These are phyloP conservation scores for Heliangelus exortis DNA, from an alignment of 2,797 vertebrate genomes.

Conservation along the genomic window DNA sequence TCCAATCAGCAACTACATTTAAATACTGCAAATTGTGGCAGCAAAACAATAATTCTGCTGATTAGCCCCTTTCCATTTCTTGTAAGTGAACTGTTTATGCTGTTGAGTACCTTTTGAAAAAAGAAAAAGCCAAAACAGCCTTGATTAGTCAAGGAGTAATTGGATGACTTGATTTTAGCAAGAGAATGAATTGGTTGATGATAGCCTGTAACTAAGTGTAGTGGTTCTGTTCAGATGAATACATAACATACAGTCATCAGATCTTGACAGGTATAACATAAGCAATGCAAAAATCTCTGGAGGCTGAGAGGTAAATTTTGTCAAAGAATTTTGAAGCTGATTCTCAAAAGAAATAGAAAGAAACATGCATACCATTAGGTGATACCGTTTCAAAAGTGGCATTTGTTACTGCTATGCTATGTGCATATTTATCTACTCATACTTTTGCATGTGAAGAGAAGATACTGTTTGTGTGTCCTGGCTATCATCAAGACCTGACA, in stretches of 20 bases:
- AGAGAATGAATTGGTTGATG: constrained; percentile 95
- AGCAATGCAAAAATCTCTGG: constrained; percentile 76
- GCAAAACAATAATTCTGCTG: constrained; percentile 99
- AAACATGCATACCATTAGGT: constrained; percentile 51
- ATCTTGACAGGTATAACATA: constrained; percentile 86
- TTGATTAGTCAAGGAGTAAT: constrained; percentile 99
- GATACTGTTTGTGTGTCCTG: neutral
- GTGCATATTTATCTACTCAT: constrained; percentile 52
- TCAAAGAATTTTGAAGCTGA: constrained; percentile 69
- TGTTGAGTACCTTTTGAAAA: constrained; percentile 99
- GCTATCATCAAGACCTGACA: neutral
- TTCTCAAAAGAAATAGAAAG: constrained; percentile 66
- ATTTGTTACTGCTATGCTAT: neutral
- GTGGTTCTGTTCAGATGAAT: constrained; percentile 91
- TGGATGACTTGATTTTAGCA: constrained; percentile 99
- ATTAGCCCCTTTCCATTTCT: constrained; percentile 99
- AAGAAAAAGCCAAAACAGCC: constrained; percentile 99
- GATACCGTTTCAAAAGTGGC: neutral
- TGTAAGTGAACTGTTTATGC: constrained; percentile 99
- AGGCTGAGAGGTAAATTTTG: constrained; percentile 72
- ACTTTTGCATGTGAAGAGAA: neutral
- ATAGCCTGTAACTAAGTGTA: constrained; percentile 95
- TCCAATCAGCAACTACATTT: constrained; percentile 99
- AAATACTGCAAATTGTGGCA: constrained; percentile 99
- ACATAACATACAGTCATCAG: constrained; percentile 87